Conservation (phyloP, 2,888 invertebrate species). For the Caenorhabditis sp. region DNA sequence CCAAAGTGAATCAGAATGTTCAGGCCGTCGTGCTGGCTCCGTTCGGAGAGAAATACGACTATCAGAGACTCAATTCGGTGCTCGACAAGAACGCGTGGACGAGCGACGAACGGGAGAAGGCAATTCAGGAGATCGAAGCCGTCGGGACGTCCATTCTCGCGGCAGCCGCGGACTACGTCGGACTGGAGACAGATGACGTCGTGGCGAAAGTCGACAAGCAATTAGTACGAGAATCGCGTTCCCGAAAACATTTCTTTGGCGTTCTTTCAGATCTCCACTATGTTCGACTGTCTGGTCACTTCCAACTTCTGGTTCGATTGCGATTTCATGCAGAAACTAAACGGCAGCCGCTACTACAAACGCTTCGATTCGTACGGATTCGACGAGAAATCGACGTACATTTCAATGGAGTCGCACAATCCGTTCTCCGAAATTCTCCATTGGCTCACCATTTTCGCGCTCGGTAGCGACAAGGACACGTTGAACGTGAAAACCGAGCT, state of each 20-base stretch:
- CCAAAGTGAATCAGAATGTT: conserved; percentile 55
- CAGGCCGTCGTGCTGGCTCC: conserved; percentile 64
- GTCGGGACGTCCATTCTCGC: conserved; percentile 50
- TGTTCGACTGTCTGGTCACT: conserved; percentile 65
- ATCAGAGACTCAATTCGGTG: conserved; percentile 55
- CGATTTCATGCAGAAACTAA: conserved; percentile 52
- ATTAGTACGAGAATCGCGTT: conserved; percentile 60
- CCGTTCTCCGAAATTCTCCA: conserved; percentile 41
- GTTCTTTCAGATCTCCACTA: conserved; percentile 46
- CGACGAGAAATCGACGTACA: conserved; percentile 51
- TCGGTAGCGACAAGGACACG: conserved; percentile 59
- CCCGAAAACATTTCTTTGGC: no score
- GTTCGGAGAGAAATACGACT: conserved; percentile 47
- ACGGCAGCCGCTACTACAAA: conserved; percentile 22
- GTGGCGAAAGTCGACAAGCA: conserved; percentile 58
- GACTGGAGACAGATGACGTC: conserved; percentile 34
- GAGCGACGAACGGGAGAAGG: conserved; percentile 12
- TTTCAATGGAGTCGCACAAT: conserved; percentile 44
- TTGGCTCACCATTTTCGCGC: conserved; percentile 52
- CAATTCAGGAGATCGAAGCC: conserved; percentile 55
- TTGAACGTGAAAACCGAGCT: conserved; percentile 59
- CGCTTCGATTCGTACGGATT: conserved; percentile 37
- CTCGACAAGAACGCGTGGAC: conserved; percentile 56
- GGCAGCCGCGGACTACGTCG: conserved; percentile 59
- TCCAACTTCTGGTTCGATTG: conserved; percentile 53